Evolutionary conservation across 1,140 invertebrate species (phyloP), one percentile per base, ranked within the genome.

Genomic region (Lanistes nyassanus): DNA sequence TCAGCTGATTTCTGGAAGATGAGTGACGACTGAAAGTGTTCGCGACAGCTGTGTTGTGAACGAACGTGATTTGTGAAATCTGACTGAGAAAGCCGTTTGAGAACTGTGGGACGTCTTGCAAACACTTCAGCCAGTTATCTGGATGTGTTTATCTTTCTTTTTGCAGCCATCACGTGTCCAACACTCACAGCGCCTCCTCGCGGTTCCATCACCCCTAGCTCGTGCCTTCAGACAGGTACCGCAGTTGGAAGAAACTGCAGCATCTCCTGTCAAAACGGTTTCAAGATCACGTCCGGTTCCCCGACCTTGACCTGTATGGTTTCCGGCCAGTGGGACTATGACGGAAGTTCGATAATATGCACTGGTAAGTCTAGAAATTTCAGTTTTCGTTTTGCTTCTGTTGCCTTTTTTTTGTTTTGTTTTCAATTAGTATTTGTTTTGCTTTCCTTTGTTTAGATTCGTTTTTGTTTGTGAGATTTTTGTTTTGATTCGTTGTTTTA

Each of bases 181-280:
- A 2, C 34, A 3, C 16, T 66, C 11, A 37, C 11, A 37, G 65
- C 65, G n/a, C 65, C 65, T n/a, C 11, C 11, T 6, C 36, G 39
- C 36, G 65, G 65, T 11, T 29, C 65, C 36, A 39, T 66, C 34
- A 39, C 7, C 65, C 65, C 65, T 21, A 23, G 23, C 11, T n/a
- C 42, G 6, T 66, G 65, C 16, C 36, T 66, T 6, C 11, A 23
- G 16, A 36, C 66, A 6, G 26, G 26, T 23, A 19, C 66, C 5
- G 34, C n/a, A 55, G 55, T 74, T 23, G 82, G 82, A 7, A 68
- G 60, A 2, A 58, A 68, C 31, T 84, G 83, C 66, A 79, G 69
- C 16, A 77, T 82, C 1, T 53, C 76, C 2, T 84, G 83, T 80
- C 78, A 80, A 29, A 31, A 76, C 36, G 83, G 83, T 26, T 84